Evolutionary conservation across 2,797 vertebrate genomes (phyloP).

Genomic region (Carapus acus): DNA sequence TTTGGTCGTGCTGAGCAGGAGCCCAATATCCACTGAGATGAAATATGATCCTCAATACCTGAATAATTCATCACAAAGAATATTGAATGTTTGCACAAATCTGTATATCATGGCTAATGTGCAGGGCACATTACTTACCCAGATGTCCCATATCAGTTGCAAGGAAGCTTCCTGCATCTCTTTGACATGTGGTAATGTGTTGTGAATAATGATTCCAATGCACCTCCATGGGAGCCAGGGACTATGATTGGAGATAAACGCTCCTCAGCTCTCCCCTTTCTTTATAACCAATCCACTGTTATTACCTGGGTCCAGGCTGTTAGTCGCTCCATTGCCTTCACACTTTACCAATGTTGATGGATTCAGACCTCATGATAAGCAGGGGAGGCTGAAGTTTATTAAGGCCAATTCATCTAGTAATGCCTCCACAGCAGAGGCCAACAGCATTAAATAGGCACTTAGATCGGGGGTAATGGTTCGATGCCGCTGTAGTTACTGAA

Average conservation of each 20-base stretch:
- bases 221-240: conserved; percentile 11
- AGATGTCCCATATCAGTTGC: conserved; percentile 3
- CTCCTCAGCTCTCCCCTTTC: conserved; percentile 22
- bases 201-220: conserved; percentile 28
- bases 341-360: conserved; percentile 42
- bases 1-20: background rate
- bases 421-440: conserved; percentile 42
- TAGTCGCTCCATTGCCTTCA: conserved; percentile 39
- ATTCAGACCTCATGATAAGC: conserved; percentile 59
- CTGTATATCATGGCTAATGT: conserved; percentile 3
- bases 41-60: background rate
- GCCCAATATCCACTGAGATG: background rate
- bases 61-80: no score
- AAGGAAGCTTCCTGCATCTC: conserved; percentile 9
- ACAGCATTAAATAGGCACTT: conserved; percentile 38
- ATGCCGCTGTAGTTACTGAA: no score
- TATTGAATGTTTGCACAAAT: background rate
- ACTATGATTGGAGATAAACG: conserved; percentile 24
- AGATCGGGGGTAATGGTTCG: no score
- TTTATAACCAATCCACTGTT: conserved; percentile 34
- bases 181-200: conserved; percentile 19
- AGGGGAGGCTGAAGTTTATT: conserved; percentile 49
- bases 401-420: conserved; percentile 47
- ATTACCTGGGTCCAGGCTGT: conserved; percentile 41
- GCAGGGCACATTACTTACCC: conserved; percentile 2